Evolutionary conservation across 2,113 vertebrate species (phyloP).

Genomic region (Clupea harengus): DNA sequence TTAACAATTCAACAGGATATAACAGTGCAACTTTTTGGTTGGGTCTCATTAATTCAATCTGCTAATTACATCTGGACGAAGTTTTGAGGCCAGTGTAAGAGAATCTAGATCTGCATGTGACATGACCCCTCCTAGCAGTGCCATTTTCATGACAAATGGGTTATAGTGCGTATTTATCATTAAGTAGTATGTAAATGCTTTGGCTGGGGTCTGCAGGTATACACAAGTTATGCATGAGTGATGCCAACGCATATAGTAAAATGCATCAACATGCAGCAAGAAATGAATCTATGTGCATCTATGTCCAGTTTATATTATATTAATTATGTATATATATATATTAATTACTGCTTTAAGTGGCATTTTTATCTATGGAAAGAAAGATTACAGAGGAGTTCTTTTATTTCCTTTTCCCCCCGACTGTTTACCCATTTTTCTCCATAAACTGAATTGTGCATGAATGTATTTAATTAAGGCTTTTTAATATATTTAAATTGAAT

Average conservation of each 20-base stretch:
- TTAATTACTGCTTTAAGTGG: background rate
- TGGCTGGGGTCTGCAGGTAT: background rate
- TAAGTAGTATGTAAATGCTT: background rate
- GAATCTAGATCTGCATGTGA: background rate
- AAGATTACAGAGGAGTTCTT: background rate
- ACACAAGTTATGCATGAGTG: background rate
- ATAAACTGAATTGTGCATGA: too few relatives aligned
- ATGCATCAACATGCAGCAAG: background rate
- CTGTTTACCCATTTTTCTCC: too few relatives aligned
- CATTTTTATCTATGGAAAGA: background rate
- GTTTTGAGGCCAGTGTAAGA: background rate
- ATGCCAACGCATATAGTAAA: background rate
- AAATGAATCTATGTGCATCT: background rate
- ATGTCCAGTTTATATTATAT: background rate
- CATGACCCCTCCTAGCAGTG: background rate
- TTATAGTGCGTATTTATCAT: background rate
- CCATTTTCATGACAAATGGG: background rate
- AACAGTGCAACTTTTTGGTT: background rate
- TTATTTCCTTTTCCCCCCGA: background rate
- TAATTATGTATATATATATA: background rate
- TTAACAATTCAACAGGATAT: slow-evolving; percentile 20
- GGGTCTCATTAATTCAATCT: slow-evolving; percentile 19
- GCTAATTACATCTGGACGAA: slow-evolving; percentile 7
- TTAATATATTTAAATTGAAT: too few relatives aligned
- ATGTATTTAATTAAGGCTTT: too few relatives aligned